Evolutionary conservation across 2,888 invertebrate species (phyloP).

Genomic region (Acrobasis suavella): DNA sequence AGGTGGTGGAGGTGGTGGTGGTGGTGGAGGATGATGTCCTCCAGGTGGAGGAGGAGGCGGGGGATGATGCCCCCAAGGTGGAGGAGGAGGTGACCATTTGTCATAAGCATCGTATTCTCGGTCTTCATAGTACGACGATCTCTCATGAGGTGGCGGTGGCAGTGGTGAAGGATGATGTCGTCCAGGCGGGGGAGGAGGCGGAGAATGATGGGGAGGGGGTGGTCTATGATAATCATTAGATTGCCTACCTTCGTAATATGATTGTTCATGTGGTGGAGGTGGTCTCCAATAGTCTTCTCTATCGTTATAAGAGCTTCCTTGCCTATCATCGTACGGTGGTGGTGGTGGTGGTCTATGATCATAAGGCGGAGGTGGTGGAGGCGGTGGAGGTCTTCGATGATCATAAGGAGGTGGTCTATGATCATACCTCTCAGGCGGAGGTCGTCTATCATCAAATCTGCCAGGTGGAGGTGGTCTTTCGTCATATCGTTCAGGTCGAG

Average conservation of each 20-base stretch:
- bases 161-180: constrained; percentile 9
- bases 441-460: not conserved
- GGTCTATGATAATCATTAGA: constrained; percentile 16
- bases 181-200: constrained; percentile 2
- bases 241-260: constrained; percentile 15
- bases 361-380: constrained; percentile 19
- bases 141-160: not conserved
- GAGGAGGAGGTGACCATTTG: constrained; percentile 18
- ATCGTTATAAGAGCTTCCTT: not conserved
- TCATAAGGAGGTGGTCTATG: not conserved
- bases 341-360: not conserved
- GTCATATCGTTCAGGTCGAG: not conserved
- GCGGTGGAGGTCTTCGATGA: constrained; percentile 23
- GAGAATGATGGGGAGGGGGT: not conserved
- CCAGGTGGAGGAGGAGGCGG: constrained; percentile 25
- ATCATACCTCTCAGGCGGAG: not conserved
- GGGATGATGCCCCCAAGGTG: constrained; percentile 12
- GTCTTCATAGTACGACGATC: not conserved
- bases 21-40: not conserved
- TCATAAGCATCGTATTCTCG: not conserved
- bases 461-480: constrained; percentile 2
- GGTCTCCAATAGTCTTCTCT: constrained; percentile 11
- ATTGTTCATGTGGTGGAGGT: constrained; percentile 7
- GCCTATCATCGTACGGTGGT: not conserved
- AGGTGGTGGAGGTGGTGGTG: constrained; percentile 22